These are phyloP conservation scores for Microctonus hyperodae DNA, from an alignment of 2,888 invertebrate species.

Conservation along the genomic window DNA sequence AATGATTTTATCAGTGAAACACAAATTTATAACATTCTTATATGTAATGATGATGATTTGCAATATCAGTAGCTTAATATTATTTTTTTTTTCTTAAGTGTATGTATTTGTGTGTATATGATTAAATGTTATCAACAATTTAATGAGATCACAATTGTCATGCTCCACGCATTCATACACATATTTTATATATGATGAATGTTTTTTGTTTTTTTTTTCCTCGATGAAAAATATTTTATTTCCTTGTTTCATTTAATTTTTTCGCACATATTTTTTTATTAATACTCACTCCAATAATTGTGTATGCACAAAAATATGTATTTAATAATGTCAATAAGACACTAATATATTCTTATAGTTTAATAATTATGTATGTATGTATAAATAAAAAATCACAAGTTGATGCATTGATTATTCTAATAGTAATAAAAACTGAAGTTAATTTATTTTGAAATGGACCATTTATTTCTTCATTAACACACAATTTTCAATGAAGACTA, in stretches of 20 bases:
- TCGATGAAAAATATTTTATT: not conserved
- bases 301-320: not conserved
- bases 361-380: too few species aligned
- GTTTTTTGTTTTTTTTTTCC: not conserved
- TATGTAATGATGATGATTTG: not conserved
- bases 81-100: not conserved
- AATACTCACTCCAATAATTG: too few species aligned
- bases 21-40: constrained; percentile 10
- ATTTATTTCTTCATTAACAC: constrained; percentile 1
- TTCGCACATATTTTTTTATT: too few species aligned
- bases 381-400: too few species aligned
- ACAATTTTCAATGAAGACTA: not conserved
- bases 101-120: not conserved
- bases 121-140: not conserved
- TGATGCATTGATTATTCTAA: too few species aligned
- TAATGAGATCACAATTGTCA: not conserved
- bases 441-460: constrained; percentile 1
- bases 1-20: not conserved
- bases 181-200: not conserved
- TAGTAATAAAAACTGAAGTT: not conserved
- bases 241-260: too few species aligned
- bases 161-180: not conserved
- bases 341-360: too few species aligned
- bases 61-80: not conserved
- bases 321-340: too few species aligned